A percentile compares a stretch with the other conserved stretches of the same genome.
These are phyloP conservation scores for Epizoanthus scotinus DNA, from an alignment of 92 coral and sea anemone species.

Conservation along the genomic window DNA sequence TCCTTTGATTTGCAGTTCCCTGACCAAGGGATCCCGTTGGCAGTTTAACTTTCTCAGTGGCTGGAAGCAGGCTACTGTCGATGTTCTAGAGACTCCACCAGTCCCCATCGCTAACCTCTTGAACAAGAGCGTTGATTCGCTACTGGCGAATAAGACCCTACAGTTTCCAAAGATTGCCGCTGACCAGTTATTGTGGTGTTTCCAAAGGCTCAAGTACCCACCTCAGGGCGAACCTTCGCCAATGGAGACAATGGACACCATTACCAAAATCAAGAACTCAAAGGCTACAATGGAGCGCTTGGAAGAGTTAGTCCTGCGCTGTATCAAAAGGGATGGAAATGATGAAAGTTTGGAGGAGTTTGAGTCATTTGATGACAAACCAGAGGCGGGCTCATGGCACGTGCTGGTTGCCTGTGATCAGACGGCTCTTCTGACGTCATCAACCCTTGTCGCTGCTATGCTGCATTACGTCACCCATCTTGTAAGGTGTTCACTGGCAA, in stretches of 20 bases:
- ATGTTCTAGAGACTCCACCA: conserved; percentile 4
- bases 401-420: background rate
- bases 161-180: background rate
- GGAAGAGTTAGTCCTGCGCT: conserved; percentile 49
- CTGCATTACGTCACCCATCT: background rate
- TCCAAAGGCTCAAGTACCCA: conserved; percentile 21
- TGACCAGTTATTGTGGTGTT: background rate
- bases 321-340: conserved; percentile 50
- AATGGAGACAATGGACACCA: conserved; percentile 44
- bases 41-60: conserved; percentile 12
- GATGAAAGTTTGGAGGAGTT: background rate
- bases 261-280: conserved; percentile 46
- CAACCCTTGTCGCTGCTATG: background rate
- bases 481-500: background rate
- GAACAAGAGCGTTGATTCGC: background rate
- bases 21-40: background rate
- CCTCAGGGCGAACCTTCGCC: conserved; percentile 30
- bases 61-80: conserved; percentile 8
- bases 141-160: background rate
- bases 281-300: conserved; percentile 54
- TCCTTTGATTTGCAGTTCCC: too few relatives aligned
- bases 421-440: background rate
- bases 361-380: background rate
- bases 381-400: background rate
- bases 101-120: background rate